Evolutionary conservation across 1,140 invertebrate genomes (phyloP).

Genomic region (Drosophila micromelanica): DNA sequence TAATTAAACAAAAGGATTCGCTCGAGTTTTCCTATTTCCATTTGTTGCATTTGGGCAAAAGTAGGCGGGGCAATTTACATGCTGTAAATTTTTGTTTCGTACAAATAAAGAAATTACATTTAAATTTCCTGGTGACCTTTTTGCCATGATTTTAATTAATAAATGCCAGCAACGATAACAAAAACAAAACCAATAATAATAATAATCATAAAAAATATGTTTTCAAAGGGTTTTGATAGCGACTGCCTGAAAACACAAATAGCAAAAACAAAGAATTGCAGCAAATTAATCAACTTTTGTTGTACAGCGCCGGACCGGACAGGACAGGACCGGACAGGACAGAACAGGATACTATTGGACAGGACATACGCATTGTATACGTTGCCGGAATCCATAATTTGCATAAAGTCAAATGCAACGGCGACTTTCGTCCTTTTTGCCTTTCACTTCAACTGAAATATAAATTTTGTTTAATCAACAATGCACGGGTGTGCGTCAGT

Average conservation of each 20-base stretch:
- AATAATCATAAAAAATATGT: slow-evolving; percentile 29
- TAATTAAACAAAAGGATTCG: slow-evolving; percentile 22
- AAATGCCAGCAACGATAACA: slow-evolving; percentile 48
- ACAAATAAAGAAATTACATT: slow-evolving; percentile 34
- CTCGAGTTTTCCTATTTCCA: slow-evolving; percentile 22
- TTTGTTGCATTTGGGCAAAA: slow-evolving; percentile 28
- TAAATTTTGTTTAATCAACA: slow-evolving; percentile 57
- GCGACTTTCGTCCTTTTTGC: slow-evolving; percentile 26
- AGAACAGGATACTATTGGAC: slow-evolving; percentile 19
- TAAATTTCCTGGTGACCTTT: slow-evolving; percentile 33
- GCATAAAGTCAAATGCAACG: slow-evolving; percentile 63
- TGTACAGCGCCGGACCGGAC: not conserved
- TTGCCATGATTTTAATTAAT: slow-evolving; percentile 62
- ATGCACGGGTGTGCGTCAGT: slow-evolving; percentile 8
- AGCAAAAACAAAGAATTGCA: slow-evolving; percentile 45
- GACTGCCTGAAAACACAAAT: slow-evolving; percentile 48
- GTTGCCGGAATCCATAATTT: slow-evolving; percentile 64
- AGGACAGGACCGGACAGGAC: not conserved
- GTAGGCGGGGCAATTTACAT: slow-evolving; percentile 35
- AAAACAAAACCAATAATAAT: not conserved
- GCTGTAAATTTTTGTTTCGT: slow-evolving; percentile 26
- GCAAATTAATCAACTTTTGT: slow-evolving; percentile 70
- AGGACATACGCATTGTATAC: slow-evolving; percentile 12
- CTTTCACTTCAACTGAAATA: slow-evolving; percentile 54
- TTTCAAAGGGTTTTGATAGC: slow-evolving; percentile 35